Conservation (phyloP, 2,113 vertebrate species). For the Oreochromis niloticus region DNA sequence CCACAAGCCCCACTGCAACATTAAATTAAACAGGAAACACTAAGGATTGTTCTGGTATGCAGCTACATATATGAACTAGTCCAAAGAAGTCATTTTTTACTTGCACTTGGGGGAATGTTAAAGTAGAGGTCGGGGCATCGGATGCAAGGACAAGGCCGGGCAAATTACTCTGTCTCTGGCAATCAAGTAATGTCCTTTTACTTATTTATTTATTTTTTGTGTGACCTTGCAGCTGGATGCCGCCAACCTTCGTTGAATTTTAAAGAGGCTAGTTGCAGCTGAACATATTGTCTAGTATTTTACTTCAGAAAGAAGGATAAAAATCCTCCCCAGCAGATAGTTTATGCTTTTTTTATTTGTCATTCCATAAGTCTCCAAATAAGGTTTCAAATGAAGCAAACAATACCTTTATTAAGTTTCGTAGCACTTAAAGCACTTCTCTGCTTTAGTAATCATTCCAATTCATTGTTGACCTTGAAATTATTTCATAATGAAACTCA, state of each 20-base stretch:
- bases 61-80: neutral
- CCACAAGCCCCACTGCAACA: neutral
- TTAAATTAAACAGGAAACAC: neutral
- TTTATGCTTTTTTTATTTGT: neutral
- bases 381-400: neutral
- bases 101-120: neutral
- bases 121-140: neutral
- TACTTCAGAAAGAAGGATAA: neutral
- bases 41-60: neutral
- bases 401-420: neutral
- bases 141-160: constrained; percentile 12
- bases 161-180: constrained; percentile 38
- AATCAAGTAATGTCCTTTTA: constrained; percentile 2
- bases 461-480: neutral
- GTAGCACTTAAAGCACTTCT: neutral
- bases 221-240: constrained; percentile 26
- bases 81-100: neutral
- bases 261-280: neutral
- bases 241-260: neutral
- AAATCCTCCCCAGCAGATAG: neutral
- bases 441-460: neutral
- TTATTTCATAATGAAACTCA: neutral
- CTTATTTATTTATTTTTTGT: neutral
- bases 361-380: neutral
- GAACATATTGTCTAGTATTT: neutral